Evolutionary conservation across 2,113 vertebrate species (phyloP), one percentile per base, ranked within the genome.

Genomic region (Chascanopsetta lugubris): DNA sequence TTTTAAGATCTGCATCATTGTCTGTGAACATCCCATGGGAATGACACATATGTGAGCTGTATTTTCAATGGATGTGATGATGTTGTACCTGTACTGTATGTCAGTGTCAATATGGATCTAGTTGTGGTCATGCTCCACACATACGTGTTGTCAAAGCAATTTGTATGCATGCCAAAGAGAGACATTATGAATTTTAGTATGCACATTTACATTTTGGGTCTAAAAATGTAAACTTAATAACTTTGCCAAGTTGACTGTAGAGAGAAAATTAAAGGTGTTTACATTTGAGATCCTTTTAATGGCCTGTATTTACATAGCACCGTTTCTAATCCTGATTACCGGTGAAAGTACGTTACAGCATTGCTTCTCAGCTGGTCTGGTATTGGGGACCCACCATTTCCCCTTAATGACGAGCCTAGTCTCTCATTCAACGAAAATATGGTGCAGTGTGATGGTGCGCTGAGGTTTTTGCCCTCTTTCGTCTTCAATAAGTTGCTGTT

Each of bases 141-240:
- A 17, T 84, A 46, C 79, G 73, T 85, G 73, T 82, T 71, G 80
- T 87, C 43, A 0, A 76, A 83, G 61, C 50, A 49, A 70, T 79
- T 84, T 84, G 74, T 80, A 83, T 92, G 92, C 92, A 93, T 93
- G 92, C 88, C 91, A 93, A 92, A 93, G 90, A 91, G 25, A 85
- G 59, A 76, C 46, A 72, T 80, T 78, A 74, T 75, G 56, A 73
- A 71, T 64, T 87, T 56, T 56, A 83, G 58, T 84, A 84, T 85
- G 80, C 72, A 88, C 74, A 88, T 83, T 80, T 89, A 75, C 80
- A 85, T 85, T 84, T 72, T 53, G 79, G 84, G 61, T 86, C 80
- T 68, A 68, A 82, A n/a, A 70, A 65, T 79, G 36, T 85, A 22
- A 80, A 78, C 46, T 73, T 61, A 81, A 87, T 73, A 42, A 78